Percentiles rank a stretch among this genome's conserved stretches.
phyloP scores from a whole-genome alignment of 2,797 vertebrate species.

The Muscicapa striata region DNA sequence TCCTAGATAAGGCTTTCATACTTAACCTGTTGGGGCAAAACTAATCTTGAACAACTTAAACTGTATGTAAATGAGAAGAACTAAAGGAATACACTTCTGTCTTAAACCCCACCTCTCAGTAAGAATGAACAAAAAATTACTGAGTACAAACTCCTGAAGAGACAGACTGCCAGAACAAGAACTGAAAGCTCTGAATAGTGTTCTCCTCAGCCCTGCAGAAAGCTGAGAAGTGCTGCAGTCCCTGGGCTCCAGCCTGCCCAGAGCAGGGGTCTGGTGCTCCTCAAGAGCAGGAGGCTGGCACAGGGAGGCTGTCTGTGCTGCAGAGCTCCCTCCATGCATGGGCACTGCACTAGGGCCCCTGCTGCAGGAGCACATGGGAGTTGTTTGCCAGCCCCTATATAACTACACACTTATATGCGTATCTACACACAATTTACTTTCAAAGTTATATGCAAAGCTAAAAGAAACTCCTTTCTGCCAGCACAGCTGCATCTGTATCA shows the following conservation, averaged over 20 bases:
- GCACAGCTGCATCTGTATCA: not conserved
- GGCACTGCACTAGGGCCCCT: not conserved
- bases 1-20: not conserved
- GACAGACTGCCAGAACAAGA: not conserved
- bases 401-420: too few relatives aligned
- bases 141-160: not conserved
- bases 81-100: not conserved
- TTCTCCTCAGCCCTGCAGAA: not conserved
- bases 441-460: not conserved
- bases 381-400: not conserved
- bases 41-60: not conserved
- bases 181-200: not conserved
- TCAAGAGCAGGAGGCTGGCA: not conserved
- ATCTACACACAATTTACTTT: not conserved
- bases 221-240: not conserved
- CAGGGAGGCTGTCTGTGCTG: not conserved
- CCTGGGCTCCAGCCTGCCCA: not conserved
- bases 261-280: not conserved
- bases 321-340: not conserved
- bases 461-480: not conserved
- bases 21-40: not conserved
- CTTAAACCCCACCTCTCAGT: not conserved
- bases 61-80: not conserved
- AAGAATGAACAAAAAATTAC: not conserved
- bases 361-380: not conserved